Base-by-base conservation (phyloP, 1,140 invertebrate species). In the Drosophila mauritiana region DNA sequence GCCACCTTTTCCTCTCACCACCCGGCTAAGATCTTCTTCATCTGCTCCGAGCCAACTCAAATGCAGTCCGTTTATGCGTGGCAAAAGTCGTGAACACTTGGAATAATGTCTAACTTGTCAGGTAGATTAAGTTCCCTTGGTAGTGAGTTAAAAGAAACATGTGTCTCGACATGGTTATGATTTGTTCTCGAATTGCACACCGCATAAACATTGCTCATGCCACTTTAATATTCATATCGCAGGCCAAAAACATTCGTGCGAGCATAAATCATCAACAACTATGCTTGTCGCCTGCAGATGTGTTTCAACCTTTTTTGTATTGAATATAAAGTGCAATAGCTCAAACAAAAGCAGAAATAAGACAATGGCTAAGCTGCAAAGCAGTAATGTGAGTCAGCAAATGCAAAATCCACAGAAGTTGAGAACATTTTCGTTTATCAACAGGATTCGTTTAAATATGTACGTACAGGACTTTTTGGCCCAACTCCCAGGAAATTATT, bases 241-340 rank as follows among this genome's bases (percentile, higher is more conserved):
- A 46, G 17, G 37, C 22, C 51, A 42, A 12, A 52, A 68, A 68
- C 59, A 70, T 69, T 70, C 67, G 67, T 70, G 67, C 8, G 25
- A 70, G 36, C 67, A 70, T 70, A 70, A 70, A 70, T 70, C 67
- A 70, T 40, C 42, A 57, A 37, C 36, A 5, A 49, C 36, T 69
- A 25, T 69, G 34, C 46, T 37, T 54, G 37, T 46, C n/a, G 27
- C 25, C 27, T 48, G 27, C 25, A 48, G 17, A 55, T 37, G 39
- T 40, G 34, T 57, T 58, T 58, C 31, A 51, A 40, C 37, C 37
- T 45, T 59, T 72, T 73, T 72, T 73, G 22, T 20, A 31, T 34
- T 15, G 3, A 22, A 20, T 25, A 49, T 20, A 48, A 25, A 36
- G 70, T 34, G 37, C 43, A 70, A 70, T 15, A 40, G 34, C 51